phyloP scores from a whole-genome alignment of 1,140 invertebrate species.

The Mercenaria mercenaria region DNA sequence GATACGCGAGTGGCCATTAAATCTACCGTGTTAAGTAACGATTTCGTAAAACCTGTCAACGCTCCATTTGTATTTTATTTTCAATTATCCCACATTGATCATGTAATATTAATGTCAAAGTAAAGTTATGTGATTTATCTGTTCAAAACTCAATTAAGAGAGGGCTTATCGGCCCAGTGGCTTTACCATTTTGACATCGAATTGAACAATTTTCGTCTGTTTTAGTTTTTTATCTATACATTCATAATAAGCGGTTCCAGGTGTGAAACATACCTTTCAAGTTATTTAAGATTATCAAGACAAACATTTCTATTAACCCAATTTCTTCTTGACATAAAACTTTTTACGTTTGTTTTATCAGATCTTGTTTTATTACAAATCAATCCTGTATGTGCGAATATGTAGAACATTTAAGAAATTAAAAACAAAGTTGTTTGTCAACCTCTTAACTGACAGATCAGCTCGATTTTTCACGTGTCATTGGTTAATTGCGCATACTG shows the following conservation, averaged over 20 bases:
- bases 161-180: not conserved
- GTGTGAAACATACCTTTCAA: too few species aligned
- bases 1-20: not conserved
- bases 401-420: too few species aligned
- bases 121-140: not conserved
- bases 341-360: not conserved
- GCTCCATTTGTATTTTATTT: not conserved
- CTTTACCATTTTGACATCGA: not conserved
- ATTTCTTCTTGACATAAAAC: not conserved
- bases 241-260: not conserved
- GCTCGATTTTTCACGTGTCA: not conserved
- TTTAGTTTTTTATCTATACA: not conserved
- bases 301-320: not conserved
- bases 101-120: not conserved
- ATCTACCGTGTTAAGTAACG: conserved; percentile 4
- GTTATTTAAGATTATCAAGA: not conserved
- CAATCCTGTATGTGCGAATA: not conserved
- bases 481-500: not conserved
- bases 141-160: not conserved
- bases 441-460: not conserved
- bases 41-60: not conserved
- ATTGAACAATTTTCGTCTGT: too few species aligned
- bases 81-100: not conserved
- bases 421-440: not conserved
- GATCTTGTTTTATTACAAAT: not conserved